Evolutionary conservation across 2,113 vertebrate genomes (phyloP).

Genomic region (Eublepharis macularius): DNA sequence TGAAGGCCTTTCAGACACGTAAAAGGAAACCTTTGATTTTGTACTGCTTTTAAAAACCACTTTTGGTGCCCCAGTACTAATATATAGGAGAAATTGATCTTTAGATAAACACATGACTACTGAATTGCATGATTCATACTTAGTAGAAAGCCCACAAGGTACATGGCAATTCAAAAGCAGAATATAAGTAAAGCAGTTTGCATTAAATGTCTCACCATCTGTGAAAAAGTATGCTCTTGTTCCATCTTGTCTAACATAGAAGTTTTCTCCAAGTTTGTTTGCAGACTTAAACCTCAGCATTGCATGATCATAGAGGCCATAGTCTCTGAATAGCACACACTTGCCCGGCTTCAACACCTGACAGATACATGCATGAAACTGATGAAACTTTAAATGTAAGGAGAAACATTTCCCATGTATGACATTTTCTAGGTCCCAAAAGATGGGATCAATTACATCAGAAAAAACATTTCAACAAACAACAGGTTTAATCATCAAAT

Average conservation of each 20-base stretch:
- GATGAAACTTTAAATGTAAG: not conserved
- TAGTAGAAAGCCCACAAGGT: not conserved
- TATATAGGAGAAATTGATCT: too few relatives aligned
- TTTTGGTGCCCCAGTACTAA: not conserved
- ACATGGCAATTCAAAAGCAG: not conserved
- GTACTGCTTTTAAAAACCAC: not conserved
- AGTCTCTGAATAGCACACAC: conserved; percentile 91
- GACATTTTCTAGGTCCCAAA: too few relatives aligned
- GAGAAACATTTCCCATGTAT: too few relatives aligned
- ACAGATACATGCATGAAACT: conserved; percentile 18
- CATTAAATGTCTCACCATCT: conserved; percentile 78
- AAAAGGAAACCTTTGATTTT: not conserved
- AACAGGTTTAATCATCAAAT: too few relatives aligned
- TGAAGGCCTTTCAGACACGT: not conserved
- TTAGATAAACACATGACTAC: not conserved
- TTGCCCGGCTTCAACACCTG: conserved; percentile 92
- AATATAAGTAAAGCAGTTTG: not conserved
- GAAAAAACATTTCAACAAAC: too few relatives aligned
- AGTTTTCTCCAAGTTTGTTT: conserved; percentile 92
- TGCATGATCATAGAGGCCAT: conserved; percentile 91
- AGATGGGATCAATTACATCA: too few relatives aligned
- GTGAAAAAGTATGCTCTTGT: conserved; percentile 95
- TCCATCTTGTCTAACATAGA: conserved; percentile 95
- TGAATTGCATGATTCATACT: not conserved
- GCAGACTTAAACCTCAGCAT: conserved; percentile 94